Percentiles rank a stretch among this genome's conserved stretches.
These are phyloP conservation scores for Acipenser ruthenus DNA, from an alignment of 2,797 vertebrate genomes.

Conservation along the genomic window DNA sequence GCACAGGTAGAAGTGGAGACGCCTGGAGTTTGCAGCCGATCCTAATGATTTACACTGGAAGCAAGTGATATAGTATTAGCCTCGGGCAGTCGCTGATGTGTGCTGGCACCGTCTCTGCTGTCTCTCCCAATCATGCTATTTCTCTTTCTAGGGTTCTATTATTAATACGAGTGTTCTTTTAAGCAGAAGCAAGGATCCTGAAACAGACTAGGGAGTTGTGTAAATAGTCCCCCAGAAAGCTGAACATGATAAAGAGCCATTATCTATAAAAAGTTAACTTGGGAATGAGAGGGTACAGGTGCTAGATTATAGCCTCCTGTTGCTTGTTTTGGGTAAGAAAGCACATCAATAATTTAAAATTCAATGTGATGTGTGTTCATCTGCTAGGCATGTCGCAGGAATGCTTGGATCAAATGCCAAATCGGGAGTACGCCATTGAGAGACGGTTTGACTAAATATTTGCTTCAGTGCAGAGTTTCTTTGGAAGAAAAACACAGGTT, in stretches of 20 bases:
- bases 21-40: background rate
- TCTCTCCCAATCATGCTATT: conserved; percentile 46
- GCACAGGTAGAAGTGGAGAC: no score
- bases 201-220: conserved; percentile 62
- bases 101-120: conserved; percentile 28
- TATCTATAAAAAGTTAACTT: conserved; percentile 49
- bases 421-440: no score
- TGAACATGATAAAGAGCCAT: conserved; percentile 66
- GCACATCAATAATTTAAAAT: background rate
- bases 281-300: conserved; percentile 12
- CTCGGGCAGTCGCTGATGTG: conserved; percentile 26
- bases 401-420: no score
- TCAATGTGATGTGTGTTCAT: no score
- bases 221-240: conserved; percentile 68
- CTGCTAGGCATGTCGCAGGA: no score
- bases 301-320: background rate
- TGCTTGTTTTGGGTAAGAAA: conserved; percentile 3
- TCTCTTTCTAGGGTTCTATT: conserved; percentile 50
- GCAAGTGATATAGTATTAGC: conserved; percentile 26
- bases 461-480: no score
- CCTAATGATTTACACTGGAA: conserved; percentile 10
- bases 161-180: conserved; percentile 67
- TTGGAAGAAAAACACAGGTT: no score
- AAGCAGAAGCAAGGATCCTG: conserved; percentile 68
- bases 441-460: no score